Evolutionary conservation across 2,888 invertebrate species (phyloP).

Genomic region (Amiota minor): DNA sequence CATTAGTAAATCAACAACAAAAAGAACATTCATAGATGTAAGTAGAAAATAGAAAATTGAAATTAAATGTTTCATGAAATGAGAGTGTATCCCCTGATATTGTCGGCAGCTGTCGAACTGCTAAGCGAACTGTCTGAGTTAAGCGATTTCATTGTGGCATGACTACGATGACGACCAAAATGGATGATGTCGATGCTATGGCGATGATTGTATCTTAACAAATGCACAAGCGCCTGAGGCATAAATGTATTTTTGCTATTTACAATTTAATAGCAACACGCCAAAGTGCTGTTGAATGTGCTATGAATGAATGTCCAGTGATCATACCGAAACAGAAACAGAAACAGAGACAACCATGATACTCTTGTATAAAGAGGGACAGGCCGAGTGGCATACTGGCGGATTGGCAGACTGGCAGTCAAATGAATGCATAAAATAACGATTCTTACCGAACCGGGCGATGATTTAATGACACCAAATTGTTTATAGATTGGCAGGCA

Average conservation of each 20-base stretch:
- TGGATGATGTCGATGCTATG: not conserved
- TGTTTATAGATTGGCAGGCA: conserved; percentile 16
- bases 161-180: not conserved
- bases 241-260: conserved; percentile 22
- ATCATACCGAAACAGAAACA: too few species aligned
- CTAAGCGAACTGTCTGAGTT: not conserved
- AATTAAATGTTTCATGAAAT: conserved; percentile 24
- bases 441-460: not conserved
- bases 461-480: conserved; percentile 1
- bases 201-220: conserved; percentile 3
- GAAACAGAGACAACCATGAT: too few species aligned
- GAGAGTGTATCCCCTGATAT: not conserved
- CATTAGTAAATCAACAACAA: conserved; percentile 5
- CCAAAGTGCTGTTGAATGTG: conserved; percentile 11
- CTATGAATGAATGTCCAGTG: not conserved
- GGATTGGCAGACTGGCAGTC: not conserved
- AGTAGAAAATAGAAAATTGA: not conserved
- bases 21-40: not conserved
- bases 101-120: conserved; percentile 8
- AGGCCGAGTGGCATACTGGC: not conserved
- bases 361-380: not conserved
- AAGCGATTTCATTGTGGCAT: not conserved
- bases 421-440: conserved; percentile 9
- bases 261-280: conserved; percentile 25
- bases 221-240: conserved; percentile 10